phyloP scores from a whole-genome alignment of 1,140 invertebrate species.

The Luehdorfia chinensis region DNA sequence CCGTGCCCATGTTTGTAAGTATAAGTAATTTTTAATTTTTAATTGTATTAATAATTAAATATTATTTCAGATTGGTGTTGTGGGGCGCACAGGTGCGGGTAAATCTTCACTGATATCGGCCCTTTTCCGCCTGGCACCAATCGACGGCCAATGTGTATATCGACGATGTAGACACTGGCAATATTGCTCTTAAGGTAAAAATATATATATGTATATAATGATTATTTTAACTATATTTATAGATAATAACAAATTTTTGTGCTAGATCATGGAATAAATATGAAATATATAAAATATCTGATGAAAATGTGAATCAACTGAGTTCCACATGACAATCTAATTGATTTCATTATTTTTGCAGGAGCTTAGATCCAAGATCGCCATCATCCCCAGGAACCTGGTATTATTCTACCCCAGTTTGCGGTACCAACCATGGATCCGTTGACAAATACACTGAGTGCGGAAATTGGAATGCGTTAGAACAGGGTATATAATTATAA shows the following conservation, averaged over 20 bases:
- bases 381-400: conserved; percentile 89
- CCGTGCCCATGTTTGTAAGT: too few species aligned
- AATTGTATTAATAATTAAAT: neutral
- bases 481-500: too few species aligned
- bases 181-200: conserved; percentile 76
- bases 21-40: too few species aligned
- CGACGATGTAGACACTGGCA: conserved; percentile 79
- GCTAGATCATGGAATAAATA: too few species aligned
- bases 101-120: conserved; percentile 87
- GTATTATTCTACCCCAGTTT: conserved; percentile 91
- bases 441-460: conserved; percentile 84
- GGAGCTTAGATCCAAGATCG: conserved; percentile 82
- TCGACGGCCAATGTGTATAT: conserved; percentile 84
- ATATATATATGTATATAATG: too few species aligned
- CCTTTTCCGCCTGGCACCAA: conserved; percentile 83
- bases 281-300: too few species aligned
- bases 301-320: too few species aligned
- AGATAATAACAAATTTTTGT: too few species aligned
- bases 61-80: conserved; percentile 81
- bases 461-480: conserved; percentile 89
- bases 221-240: too few species aligned
- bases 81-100: conserved; percentile 90
- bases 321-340: too few species aligned
- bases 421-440: conserved; percentile 93
- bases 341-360: conserved; percentile 69